These are phyloP conservation scores for Scalopus aquaticus DNA, from an alignment of 2,113 vertebrate genomes.

Conservation along the genomic window DNA sequence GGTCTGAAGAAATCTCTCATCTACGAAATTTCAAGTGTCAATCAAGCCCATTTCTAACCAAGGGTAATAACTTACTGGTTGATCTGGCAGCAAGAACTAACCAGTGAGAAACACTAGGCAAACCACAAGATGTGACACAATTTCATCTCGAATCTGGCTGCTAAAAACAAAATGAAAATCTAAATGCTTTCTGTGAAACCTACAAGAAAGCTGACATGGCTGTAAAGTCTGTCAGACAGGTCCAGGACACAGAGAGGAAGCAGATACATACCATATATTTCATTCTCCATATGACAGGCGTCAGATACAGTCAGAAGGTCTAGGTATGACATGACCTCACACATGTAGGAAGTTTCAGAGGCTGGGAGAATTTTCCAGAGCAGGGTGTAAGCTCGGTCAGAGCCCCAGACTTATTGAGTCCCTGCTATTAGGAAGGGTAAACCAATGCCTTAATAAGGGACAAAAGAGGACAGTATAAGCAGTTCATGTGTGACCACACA, in stretches of 20 bases:
- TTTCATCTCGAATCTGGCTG: not conserved
- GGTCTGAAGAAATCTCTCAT: constrained; percentile 9
- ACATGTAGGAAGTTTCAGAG: not conserved
- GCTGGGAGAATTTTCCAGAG: not conserved
- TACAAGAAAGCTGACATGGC: not conserved
- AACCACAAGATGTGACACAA: not conserved
- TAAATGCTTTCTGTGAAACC: not conserved
- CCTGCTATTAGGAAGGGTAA: not conserved
- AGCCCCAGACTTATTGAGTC: not conserved
- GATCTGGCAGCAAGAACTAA: not conserved
- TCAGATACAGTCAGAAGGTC: not conserved
- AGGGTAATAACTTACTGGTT: not conserved
- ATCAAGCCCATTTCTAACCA: not conserved
- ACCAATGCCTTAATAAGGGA: not conserved
- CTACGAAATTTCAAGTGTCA: constrained; percentile 23
- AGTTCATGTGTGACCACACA: not conserved
- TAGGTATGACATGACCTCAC: not conserved
- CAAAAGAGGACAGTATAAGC: not conserved
- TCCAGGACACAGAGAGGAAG: not conserved
- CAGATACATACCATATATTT: not conserved
- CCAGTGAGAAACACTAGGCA: not conserved
- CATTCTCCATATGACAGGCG: not conserved
- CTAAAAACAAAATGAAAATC: constrained; percentile 39
- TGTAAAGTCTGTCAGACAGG: not conserved
- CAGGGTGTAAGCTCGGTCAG: not conserved